Percentiles rank a stretch among this genome's conserved stretches.
Conservation (phyloP, 2,888 invertebrate genomes). For the Drosophila conformis region DNA sequence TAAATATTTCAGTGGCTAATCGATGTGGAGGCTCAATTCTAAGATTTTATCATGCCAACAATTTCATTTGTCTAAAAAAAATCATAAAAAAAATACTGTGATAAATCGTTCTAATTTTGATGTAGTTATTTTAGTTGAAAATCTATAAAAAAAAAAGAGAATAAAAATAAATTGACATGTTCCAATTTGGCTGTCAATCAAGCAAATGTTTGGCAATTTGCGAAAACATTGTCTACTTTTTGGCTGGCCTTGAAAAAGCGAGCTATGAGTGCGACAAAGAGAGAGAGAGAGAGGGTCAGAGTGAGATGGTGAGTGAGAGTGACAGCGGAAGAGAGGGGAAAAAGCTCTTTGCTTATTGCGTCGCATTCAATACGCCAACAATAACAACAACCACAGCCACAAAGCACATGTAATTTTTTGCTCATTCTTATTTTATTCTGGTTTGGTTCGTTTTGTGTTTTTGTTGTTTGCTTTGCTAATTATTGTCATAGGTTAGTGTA, state of each 20-base stretch:
- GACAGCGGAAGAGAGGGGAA: slow-evolving; percentile 4
- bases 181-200: slow-evolving; percentile 13
- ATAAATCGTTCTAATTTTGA: not conserved
- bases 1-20: slow-evolving; percentile 4
- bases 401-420: slow-evolving; percentile 24
- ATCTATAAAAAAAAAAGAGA: not conserved
- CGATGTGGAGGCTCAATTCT: not conserved
- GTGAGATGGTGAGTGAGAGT: not conserved
- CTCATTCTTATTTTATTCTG: slow-evolving; percentile 39
- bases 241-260: slow-evolving; percentile 60
- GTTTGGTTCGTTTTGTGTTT: slow-evolving; percentile 23
- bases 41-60: not conserved
- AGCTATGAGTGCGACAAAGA: not conserved
- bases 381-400: slow-evolving; percentile 14
- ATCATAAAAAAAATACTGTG: not conserved
- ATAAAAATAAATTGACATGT: slow-evolving; percentile 4
- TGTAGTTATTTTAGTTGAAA: not conserved
- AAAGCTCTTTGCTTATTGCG: slow-evolving; percentile 58
- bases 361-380: slow-evolving; percentile 40
- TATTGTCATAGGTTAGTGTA: slow-evolving; percentile 83
- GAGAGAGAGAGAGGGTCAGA: not conserved
- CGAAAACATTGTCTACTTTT: slow-evolving; percentile 71
- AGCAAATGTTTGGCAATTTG: slow-evolving; percentile 6
- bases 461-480: slow-evolving; percentile 69
- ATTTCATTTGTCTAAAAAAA: not conserved